Evolutionary conservation across 2,888 invertebrate genomes (phyloP).

Genomic region (Leptarthrus brevirostris): DNA sequence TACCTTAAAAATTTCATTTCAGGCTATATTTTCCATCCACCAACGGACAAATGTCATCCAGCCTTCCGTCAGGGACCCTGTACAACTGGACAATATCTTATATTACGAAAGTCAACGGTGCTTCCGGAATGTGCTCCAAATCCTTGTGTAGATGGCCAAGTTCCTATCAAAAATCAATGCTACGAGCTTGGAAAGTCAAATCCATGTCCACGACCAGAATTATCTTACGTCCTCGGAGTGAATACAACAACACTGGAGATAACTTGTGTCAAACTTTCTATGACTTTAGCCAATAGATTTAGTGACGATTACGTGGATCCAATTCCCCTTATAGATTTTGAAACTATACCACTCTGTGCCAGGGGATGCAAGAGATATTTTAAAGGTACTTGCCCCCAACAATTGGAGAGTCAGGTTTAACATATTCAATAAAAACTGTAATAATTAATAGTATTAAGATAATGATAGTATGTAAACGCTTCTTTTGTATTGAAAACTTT

Average conservation of each 20-base stretch:
- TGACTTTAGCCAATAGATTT: slow-evolving; percentile 62
- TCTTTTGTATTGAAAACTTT: not conserved
- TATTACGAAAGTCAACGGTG: slow-evolving; percentile 68
- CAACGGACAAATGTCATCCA: slow-evolving; percentile 72
- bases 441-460: not conserved
- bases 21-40: slow-evolving; percentile 74
- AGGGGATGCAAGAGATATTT: slow-evolving; percentile 59
- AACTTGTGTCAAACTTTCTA: slow-evolving; percentile 69
- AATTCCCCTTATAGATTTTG: slow-evolving; percentile 48
- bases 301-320: slow-evolving; percentile 55
- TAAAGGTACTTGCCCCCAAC: slow-evolving; percentile 59
- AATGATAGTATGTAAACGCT: not conserved
- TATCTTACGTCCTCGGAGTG: slow-evolving; percentile 70
- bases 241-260: slow-evolving; percentile 72
- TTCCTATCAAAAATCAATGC: slow-evolving; percentile 63
- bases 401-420: not conserved
- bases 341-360: slow-evolving; percentile 58
- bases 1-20: slow-evolving; percentile 60
- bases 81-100: slow-evolving; percentile 68
- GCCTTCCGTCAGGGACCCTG: slow-evolving; percentile 77
- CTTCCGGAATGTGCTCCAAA: slow-evolving; percentile 73
- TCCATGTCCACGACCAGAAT: slow-evolving; percentile 62
- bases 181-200: slow-evolving; percentile 59
- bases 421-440: not conserved
- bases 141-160: slow-evolving; percentile 72